These are phyloP conservation scores for Heliangelus exortis DNA, from an alignment of 2,797 vertebrate genomes.

Conservation along the genomic window DNA sequence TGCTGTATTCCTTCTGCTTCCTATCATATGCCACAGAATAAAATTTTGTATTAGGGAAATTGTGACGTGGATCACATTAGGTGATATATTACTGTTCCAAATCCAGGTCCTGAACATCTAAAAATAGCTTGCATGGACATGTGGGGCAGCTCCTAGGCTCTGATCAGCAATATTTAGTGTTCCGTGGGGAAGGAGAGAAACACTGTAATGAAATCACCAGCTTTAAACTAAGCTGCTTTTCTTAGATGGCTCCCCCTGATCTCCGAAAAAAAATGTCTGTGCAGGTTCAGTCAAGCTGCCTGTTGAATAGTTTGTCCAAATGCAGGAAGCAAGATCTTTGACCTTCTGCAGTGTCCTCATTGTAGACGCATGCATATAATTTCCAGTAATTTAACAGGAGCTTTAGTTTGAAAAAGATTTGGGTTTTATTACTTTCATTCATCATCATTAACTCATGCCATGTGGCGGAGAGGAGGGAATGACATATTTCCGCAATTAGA, in stretches of 20 bases:
- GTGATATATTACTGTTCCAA: background rate
- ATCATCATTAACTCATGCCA: conserved; percentile 75
- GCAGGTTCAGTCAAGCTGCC: conserved; percentile 50
- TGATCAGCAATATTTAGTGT: conserved; percentile 11
- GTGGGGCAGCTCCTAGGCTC: background rate
- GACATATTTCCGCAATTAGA: conserved; percentile 64
- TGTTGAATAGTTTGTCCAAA: conserved; percentile 68
- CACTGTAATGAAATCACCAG: conserved; percentile 57
- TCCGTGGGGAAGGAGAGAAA: conserved; percentile 27
- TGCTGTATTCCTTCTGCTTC: conserved; percentile 12
- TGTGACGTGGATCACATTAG: background rate
- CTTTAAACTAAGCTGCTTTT: conserved; percentile 48
- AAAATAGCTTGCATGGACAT: conserved; percentile 19
- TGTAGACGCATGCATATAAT: conserved; percentile 72
- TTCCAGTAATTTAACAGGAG: conserved; percentile 76
- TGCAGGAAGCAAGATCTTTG: conserved; percentile 74
- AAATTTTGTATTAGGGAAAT: conserved; percentile 39
- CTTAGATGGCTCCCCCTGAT: conserved; percentile 45
- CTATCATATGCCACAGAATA: conserved; percentile 3
- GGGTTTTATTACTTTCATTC: conserved; percentile 79
- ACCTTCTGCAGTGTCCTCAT: conserved; percentile 73
- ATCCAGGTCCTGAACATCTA: background rate
- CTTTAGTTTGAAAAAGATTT: conserved; percentile 77
- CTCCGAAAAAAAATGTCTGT: background rate
- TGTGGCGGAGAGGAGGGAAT: conserved; percentile 59